A percentile compares a stretch with the other conserved stretches of the same genome.
These are phyloP conservation scores for Saccopteryx leptura DNA, from an alignment of 2,113 vertebrate species.

Conservation along the genomic window DNA sequence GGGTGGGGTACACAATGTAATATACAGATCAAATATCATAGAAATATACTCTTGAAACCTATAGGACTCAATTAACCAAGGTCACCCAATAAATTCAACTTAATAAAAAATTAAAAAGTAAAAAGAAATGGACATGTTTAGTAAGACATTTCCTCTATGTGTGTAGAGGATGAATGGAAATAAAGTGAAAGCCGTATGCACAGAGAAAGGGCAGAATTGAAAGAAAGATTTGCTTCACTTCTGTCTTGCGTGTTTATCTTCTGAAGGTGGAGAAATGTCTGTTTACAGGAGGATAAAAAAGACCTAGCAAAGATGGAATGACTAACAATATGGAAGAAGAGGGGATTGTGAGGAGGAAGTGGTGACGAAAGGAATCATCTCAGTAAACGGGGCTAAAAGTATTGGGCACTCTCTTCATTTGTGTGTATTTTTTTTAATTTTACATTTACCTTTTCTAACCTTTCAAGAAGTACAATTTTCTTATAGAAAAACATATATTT, in stretches of 20 bases:
- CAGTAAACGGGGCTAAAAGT: background rate
- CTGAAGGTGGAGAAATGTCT: background rate
- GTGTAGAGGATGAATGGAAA: background rate
- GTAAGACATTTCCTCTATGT: background rate
- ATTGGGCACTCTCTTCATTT: background rate
- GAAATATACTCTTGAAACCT: background rate
- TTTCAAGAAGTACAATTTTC: background rate
- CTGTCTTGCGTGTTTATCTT: background rate
- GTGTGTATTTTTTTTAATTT: background rate
- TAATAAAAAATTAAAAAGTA: background rate
- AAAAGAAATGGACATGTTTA: background rate
- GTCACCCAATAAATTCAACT: background rate
- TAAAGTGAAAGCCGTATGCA: background rate
- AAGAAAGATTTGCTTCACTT: background rate
- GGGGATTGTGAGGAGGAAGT: background rate
- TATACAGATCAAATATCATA: background rate
- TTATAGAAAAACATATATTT: background rate
- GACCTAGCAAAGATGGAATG: background rate
- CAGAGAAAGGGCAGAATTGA: background rate
- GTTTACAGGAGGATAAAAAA: background rate
- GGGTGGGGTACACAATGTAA: background rate
- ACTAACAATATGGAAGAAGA: background rate
- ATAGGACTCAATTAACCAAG: background rate
- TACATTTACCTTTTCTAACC: background rate
- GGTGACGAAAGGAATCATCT: background rate